These are phyloP conservation scores for Hemichromis elongatus DNA, from an alignment of 2,113 vertebrate genomes.

Conservation along the genomic window DNA sequence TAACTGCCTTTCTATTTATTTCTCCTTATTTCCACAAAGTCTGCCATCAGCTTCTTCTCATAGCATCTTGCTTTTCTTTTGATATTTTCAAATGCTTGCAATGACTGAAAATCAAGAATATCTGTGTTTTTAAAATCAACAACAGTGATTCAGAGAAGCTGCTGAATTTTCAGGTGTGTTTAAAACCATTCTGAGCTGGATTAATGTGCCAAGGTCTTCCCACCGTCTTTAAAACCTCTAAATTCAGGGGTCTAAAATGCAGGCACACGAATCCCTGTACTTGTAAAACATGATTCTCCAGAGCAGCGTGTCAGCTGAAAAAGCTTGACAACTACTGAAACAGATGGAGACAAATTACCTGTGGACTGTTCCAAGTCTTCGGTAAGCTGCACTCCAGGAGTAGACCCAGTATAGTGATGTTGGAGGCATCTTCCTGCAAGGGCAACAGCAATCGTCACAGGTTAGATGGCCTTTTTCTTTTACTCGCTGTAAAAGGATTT, in stretches of 20 bases:
- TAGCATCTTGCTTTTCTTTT: background rate
- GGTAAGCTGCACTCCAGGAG: conserved; percentile 88
- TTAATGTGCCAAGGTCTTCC: background rate
- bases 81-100: background rate
- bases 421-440: conserved; percentile 84
- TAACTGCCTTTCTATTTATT: background rate
- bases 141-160: background rate
- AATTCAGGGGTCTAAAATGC: background rate
- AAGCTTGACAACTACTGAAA: background rate
- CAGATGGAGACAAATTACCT: conserved; percentile 71
- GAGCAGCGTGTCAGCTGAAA: background rate
- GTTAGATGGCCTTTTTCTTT: background rate
- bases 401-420: conserved; percentile 85
- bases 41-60: background rate
- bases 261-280: background rate
- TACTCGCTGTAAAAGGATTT: background rate
- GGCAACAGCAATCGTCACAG: background rate
- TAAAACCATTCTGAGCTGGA: background rate
- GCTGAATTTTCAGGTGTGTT: background rate
- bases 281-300: background rate
- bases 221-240: background rate
- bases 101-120: background rate
- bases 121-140: background rate
- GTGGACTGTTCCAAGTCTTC: conserved; percentile 76
- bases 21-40: background rate